Base-by-base conservation (phyloP, 30 jellyfish, hydroid and myxozoan species). In the Aurelia sp. region DNA sequence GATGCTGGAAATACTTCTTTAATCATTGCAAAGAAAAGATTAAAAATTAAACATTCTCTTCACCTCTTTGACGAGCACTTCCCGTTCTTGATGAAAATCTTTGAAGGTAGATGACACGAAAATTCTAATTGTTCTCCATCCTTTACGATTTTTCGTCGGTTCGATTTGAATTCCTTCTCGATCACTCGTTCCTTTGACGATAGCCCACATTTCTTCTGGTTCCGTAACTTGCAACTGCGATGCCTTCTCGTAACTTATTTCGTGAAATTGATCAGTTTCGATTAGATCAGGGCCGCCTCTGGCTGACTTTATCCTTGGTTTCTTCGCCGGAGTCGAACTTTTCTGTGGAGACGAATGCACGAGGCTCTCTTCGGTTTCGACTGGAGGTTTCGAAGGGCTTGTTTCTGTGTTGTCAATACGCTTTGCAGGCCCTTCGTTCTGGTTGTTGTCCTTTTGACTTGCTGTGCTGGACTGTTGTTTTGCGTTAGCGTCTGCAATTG, bases 141-240 rank as follows among this genome's bases (percentile, higher is more conserved):
- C 98, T 81, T 96, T 96, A 4, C 99, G 97, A 82, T 96, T 85
- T 90, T 77, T 87, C 75, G 93, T 63, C 31, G 99, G 99, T 79
- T 96, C 87, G 17, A 96, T 74, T 8, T 90, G 89, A 24, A 96
- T 77, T 20, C 79, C 85, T 11, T 86, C 90, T n/a, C 53, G 50
- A 20, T 83, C 97, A 65, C 97, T 69, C 27, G 97, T 72, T 5
- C 96, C 94, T 60, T 85, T 88, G 4, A 96, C 99, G 31, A 96
- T 90, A 0, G 96, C 97, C 99, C 99, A 96, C 99, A 96, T 96
- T 66, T 90, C 99, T 16, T 80, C 94, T 6, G 99, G 99, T n/a
- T 59, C 69, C 16, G 24, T 21, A 6, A 97, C 96, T 16, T 41
- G 72, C 60, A 96, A 70, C 20, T 90, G 63, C 48, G 97, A 75